Evolutionary conservation across 2,888 invertebrate species (phyloP).

Genomic region (Micropterix aruncella): DNA sequence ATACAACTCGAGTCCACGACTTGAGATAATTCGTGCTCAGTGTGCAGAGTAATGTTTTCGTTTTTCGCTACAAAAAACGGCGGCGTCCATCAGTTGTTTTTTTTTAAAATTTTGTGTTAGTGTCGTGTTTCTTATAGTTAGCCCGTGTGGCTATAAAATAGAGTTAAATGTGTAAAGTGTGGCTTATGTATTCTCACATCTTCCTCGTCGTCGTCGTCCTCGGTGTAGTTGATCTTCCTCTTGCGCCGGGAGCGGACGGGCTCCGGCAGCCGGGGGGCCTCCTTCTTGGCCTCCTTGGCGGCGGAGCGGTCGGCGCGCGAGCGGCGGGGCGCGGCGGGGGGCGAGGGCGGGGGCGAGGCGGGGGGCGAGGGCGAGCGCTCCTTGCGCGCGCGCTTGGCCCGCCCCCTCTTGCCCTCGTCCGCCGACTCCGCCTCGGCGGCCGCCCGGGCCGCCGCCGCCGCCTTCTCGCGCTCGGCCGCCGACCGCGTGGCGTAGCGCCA

Average conservation of each 20-base stretch:
- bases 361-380: slow-evolving; percentile 38
- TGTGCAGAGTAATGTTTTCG: too few relatives aligned
- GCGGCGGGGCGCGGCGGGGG: slow-evolving; percentile 19
- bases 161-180: too few relatives aligned
- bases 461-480: slow-evolving; percentile 10
- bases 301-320: slow-evolving; percentile 14
- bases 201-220: slow-evolving; percentile 30
- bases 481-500: slow-evolving; percentile 26
- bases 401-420: slow-evolving; percentile 20
- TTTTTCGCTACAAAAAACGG: too few relatives aligned
- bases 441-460: slow-evolving; percentile 9
- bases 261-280: slow-evolving; percentile 16
- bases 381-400: slow-evolving; percentile 22
- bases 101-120: too few relatives aligned
- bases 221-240: slow-evolving; percentile 21
- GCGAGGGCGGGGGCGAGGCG: slow-evolving; percentile 23
- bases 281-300: slow-evolving; percentile 23
- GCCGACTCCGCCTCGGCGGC: slow-evolving; percentile 13
- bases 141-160: too few relatives aligned
- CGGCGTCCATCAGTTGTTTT: too few relatives aligned
- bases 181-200: slow-evolving; percentile 3
- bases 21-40: too few relatives aligned
- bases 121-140: too few relatives aligned
- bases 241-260: slow-evolving; percentile 16
- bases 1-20: too few relatives aligned